A percentile compares a stretch with the other conserved stretches of the same genome.
These are phyloP conservation scores for Neoniphon sammara DNA, from an alignment of 2,797 vertebrate genomes.

Conservation along the genomic window DNA sequence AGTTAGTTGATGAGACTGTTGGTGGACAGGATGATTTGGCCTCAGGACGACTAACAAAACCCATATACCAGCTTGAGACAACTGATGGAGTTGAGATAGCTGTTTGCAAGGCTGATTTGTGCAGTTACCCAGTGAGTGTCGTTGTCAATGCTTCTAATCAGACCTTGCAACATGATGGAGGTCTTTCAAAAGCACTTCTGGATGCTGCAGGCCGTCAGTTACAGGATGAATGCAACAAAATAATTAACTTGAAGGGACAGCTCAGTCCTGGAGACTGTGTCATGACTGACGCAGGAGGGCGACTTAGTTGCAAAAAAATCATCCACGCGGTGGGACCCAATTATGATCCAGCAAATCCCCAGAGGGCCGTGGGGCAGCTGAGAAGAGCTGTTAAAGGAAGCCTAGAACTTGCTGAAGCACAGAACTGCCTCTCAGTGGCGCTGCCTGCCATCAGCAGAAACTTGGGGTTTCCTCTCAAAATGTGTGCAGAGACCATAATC, in stretches of 20 bases:
- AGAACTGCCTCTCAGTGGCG: constrained; percentile 81
- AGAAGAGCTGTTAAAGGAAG: constrained; percentile 77
- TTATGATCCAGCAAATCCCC: constrained; percentile 59
- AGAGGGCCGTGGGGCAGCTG: constrained; percentile 51
- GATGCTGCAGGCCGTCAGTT: constrained; percentile 84
- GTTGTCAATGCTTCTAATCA: constrained; percentile 83
- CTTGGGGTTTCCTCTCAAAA: constrained; percentile 79
- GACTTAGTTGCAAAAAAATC: constrained; percentile 81
- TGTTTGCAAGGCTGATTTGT: constrained; percentile 83
- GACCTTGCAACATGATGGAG: constrained; percentile 72
- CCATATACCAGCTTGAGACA: constrained; percentile 58
- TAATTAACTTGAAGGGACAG: constrained; percentile 45
- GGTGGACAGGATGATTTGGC: constrained; percentile 9
- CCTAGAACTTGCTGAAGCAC: constrained; percentile 77
- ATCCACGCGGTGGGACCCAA: constrained; percentile 87
- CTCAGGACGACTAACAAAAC: neutral
- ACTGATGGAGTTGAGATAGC: constrained; percentile 78
- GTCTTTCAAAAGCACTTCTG: constrained; percentile 79
- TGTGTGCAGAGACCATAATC: constrained; percentile 80
- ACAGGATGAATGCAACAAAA: constrained; percentile 79
- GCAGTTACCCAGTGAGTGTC: constrained; percentile 78
- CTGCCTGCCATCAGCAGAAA: constrained; percentile 85
- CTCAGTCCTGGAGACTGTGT: constrained; percentile 71
- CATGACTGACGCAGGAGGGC: constrained; percentile 80
- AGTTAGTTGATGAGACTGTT: constrained; percentile 71